These are phyloP conservation scores for Marronus borbonicus DNA, from an alignment of 2,888 invertebrate species.

Conservation along the genomic window DNA sequence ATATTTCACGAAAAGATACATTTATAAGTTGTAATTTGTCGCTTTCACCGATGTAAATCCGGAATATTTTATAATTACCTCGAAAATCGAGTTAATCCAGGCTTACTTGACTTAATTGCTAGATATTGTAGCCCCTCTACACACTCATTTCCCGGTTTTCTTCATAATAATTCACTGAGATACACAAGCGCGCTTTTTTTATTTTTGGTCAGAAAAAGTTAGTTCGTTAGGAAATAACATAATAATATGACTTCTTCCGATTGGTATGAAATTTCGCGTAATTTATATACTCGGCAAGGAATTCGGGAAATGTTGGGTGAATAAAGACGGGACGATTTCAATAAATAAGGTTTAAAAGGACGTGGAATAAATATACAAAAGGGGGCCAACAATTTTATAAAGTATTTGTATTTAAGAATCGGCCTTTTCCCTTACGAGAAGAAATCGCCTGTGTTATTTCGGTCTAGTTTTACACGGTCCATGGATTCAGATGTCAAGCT, in stretches of 20 bases:
- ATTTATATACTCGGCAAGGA: no score
- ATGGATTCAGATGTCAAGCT: conserved; percentile 24
- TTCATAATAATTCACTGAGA: background rate
- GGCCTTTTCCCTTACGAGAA: background rate
- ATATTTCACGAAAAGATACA: background rate
- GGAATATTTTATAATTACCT: conserved; percentile 5
- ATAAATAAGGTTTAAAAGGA: conserved; percentile 27
- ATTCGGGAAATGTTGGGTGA: background rate
- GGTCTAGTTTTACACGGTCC: conserved; percentile 40
- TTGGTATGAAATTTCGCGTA: background rate
- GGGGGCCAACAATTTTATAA: conserved; percentile 39
- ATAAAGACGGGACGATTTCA: conserved; percentile 1
- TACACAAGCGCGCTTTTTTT: background rate
- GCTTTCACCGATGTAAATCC: background rate
- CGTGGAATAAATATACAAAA: conserved; percentile 23
- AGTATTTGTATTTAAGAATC: conserved; percentile 41
- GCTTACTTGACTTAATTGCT: conserved; percentile 19
- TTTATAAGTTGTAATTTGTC: conserved; percentile 15
- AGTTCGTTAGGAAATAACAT: background rate
- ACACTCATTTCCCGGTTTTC: background rate
- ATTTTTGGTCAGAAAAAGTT: background rate
- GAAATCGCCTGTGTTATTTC: conserved; percentile 25
- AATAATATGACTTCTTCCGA: background rate
- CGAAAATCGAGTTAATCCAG: conserved; percentile 19
- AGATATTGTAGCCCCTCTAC: conserved; percentile 17